Percentiles rank a stretch among this genome's conserved stretches.
Evolutionary conservation across 2,113 vertebrate genomes (phyloP).

Genomic region (Corythornis madagascariensis): DNA sequence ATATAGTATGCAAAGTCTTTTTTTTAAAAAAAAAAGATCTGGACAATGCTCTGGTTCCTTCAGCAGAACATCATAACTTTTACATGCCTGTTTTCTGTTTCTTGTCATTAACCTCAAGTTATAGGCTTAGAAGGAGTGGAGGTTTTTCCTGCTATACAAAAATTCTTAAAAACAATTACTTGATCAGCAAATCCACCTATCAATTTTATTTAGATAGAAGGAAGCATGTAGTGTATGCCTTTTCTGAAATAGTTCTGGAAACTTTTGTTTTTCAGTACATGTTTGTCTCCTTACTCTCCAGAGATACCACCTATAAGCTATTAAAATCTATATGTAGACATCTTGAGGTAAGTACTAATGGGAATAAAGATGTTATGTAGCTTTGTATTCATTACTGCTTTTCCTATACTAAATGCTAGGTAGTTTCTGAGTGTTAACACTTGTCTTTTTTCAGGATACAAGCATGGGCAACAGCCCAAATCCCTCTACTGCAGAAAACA

Average conservation of each 20-base stretch:
- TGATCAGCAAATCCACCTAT: background rate
- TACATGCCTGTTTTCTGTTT: background rate
- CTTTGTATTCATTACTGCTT: background rate
- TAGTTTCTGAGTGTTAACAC: background rate
- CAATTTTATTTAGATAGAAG: background rate
- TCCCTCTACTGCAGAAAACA: slow-evolving; percentile 81
- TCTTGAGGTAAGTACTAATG: slow-evolving; percentile 81
- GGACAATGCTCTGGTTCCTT: background rate
- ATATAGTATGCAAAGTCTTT: background rate
- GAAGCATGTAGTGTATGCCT: background rate
- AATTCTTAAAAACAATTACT: background rate
- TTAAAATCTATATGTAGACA: slow-evolving; percentile 88
- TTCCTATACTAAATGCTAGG: background rate
- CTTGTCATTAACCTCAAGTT: background rate
- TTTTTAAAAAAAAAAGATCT: background rate
- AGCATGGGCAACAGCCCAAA: slow-evolving; percentile 85
- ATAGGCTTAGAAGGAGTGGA: background rate
- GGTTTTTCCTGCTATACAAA: background rate
- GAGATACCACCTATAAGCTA: slow-evolving; percentile 92
- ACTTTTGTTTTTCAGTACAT: slow-evolving; percentile 84
- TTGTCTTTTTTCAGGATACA: slow-evolving; percentile 74
- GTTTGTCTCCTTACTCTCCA: slow-evolving; percentile 92
- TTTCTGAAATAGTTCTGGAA: background rate
- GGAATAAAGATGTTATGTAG: background rate
- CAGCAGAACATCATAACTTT: background rate